phyloP scores from a whole-genome alignment of 2,113 vertebrate species.

The Castor canadensis region DNA sequence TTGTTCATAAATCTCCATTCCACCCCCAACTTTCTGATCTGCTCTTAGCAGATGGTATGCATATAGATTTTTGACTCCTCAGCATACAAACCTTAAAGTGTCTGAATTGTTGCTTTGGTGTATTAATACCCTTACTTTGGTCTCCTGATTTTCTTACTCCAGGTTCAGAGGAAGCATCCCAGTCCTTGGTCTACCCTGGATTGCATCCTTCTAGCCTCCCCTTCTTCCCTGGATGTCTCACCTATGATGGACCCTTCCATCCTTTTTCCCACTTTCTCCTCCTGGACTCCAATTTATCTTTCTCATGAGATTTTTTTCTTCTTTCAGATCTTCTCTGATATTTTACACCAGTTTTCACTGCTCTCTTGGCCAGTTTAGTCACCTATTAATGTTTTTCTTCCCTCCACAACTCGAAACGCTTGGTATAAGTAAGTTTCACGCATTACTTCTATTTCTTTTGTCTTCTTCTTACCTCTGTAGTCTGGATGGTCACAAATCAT shows the following conservation, averaged over 20 bases:
- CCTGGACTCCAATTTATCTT: background rate
- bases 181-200: background rate
- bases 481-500: background rate
- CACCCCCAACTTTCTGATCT: background rate
- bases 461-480: background rate
- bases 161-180: background rate
- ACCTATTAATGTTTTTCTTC: background rate
- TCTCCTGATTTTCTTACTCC: background rate
- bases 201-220: background rate
- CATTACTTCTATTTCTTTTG: background rate
- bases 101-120: background rate
- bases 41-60: background rate
- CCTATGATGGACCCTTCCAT: background rate
- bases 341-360: background rate
- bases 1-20: background rate
- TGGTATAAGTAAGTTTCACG: background rate
- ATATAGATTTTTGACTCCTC: background rate
- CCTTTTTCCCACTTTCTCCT: accelerated
- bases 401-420: background rate
- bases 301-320: background rate
- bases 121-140: background rate
- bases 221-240: background rate
- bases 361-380: background rate
- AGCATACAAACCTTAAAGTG: background rate
- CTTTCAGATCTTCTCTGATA: background rate